phyloP scores from a whole-genome alignment of 2,797 vertebrate species.

The Phoebastria nigripes region DNA sequence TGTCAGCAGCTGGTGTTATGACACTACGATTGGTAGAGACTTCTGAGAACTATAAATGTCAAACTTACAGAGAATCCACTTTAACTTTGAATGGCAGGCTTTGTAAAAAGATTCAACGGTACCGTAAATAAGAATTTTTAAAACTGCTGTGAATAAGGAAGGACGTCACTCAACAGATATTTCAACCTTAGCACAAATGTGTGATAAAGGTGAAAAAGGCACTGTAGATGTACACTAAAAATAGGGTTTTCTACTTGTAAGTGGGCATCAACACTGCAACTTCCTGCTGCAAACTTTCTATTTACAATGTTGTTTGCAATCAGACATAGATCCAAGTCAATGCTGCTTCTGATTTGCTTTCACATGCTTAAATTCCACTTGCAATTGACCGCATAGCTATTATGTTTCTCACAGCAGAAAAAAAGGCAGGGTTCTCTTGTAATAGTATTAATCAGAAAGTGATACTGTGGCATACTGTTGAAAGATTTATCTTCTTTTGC shows the following conservation, averaged over 20 bases:
- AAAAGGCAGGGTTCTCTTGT: not conserved
- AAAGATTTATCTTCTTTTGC: not conserved
- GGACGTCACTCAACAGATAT: not conserved
- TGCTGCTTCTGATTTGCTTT: not conserved
- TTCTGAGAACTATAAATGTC: not conserved
- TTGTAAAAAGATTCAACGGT: not conserved
- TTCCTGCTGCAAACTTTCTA: not conserved
- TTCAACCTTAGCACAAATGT: not conserved
- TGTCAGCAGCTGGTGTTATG: not conserved
- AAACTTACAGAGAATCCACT: not conserved
- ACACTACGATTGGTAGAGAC: not conserved
- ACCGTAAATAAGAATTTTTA: not conserved
- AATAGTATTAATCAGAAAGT: not conserved
- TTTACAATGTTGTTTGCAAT: not conserved
- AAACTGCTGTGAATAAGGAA: not conserved
- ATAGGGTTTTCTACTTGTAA: accelerated
- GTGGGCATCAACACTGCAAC: not conserved
- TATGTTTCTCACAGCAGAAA: not conserved
- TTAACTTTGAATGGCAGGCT: not conserved
- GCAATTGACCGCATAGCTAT: not conserved
- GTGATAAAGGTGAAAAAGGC: not conserved
- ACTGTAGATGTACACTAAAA: not conserved
- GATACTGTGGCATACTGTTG: not conserved
- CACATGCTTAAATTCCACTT: not conserved
- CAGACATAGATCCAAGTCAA: not conserved